phyloP scores from a whole-genome alignment of 2,888 invertebrate genomes.

The Chymomyza procnemis region DNA sequence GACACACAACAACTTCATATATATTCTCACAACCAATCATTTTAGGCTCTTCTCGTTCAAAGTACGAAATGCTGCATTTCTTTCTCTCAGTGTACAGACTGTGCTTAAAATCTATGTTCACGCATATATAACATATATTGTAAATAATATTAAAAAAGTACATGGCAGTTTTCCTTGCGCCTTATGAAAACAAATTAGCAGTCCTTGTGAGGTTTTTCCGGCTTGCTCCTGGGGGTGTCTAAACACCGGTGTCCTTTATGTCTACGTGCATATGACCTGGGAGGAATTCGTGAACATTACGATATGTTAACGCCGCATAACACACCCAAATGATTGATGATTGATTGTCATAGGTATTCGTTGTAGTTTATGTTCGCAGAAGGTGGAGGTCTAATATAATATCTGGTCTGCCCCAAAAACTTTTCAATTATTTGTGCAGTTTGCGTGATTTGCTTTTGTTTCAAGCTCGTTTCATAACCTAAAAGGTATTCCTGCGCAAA shows the following conservation, averaged over 20 bases:
- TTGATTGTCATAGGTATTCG: conserved; percentile 59
- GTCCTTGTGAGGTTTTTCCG: not conserved
- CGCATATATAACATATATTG: too few species aligned
- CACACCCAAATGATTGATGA: conserved; percentile 67
- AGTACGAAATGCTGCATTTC: too few species aligned
- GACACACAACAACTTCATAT: too few species aligned
- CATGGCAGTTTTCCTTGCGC: conserved; percentile 9
- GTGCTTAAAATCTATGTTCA: too few species aligned
- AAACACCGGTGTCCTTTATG: not conserved
- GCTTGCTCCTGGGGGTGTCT: not conserved
- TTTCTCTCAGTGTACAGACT: too few species aligned
- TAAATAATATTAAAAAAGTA: not conserved
- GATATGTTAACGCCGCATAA: conserved; percentile 5
- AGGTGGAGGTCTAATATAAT: too few species aligned
- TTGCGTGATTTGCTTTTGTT: not conserved
- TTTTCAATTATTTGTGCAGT: not conserved
- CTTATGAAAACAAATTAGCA: conserved; percentile 8
- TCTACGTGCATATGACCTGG: not conserved
- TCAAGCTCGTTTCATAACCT: not conserved
- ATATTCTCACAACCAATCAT: too few species aligned
- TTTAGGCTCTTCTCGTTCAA: too few species aligned
- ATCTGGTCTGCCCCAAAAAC: not conserved
- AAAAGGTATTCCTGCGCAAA: not conserved
- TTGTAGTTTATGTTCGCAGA: not conserved
- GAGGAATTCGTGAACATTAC: conserved; percentile 26